These are phyloP conservation scores for Nezara viridula DNA, from an alignment of 2,888 invertebrate genomes.

Conservation along the genomic window DNA sequence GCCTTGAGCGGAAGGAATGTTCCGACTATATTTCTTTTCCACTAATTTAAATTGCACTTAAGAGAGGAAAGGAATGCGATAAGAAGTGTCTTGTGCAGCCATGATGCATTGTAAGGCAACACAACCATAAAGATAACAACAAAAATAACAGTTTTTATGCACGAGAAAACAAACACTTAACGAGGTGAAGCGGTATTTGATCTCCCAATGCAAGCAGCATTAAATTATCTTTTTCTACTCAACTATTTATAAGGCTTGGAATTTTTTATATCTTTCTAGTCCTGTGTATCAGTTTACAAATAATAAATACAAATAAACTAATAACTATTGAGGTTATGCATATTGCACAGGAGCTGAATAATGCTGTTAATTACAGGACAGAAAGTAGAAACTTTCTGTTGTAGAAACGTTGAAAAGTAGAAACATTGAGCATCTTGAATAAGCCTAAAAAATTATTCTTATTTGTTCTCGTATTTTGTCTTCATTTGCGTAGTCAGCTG, in stretches of 20 bases:
- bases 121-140: constrained; percentile 47
- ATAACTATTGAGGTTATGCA: too few relatives aligned
- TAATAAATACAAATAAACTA: too few relatives aligned
- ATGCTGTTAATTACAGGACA: too few relatives aligned
- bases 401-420: too few relatives aligned
- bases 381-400: too few relatives aligned
- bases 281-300: too few relatives aligned
- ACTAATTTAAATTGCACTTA: constrained; percentile 38
- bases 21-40: constrained; percentile 16
- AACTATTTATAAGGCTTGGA: not conserved
- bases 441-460: too few relatives aligned
- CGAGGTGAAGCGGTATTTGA: not conserved
- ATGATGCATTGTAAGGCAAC: constrained; percentile 27
- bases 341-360: too few relatives aligned
- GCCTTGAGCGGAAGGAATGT: not conserved
- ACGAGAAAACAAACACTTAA: constrained; percentile 39
- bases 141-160: constrained; percentile 25
- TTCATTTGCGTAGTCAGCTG: too few relatives aligned
- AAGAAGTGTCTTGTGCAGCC: not conserved
- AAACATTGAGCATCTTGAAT: too few relatives aligned
- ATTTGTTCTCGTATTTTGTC: too few relatives aligned
- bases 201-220: not conserved
- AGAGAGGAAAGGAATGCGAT: constrained; percentile 39
- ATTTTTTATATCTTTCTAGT: not conserved
- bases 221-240: not conserved